Evolutionary conservation across 2,888 invertebrate genomes (phyloP), one percentile per base, ranked within the genome.

Genomic region (Norana najaformis): DNA sequence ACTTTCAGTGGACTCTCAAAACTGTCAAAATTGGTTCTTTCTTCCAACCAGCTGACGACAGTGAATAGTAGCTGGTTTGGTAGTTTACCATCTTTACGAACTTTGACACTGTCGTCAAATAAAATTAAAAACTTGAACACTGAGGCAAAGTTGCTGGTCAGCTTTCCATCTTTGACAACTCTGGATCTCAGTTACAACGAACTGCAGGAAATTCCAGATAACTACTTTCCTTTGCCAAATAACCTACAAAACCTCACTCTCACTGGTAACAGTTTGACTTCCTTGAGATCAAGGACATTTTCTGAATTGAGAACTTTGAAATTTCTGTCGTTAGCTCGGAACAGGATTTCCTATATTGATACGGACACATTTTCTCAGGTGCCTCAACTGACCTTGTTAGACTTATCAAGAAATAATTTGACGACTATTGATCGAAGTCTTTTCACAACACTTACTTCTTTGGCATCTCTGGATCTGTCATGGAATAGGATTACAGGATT

Each of bases 21-120:
- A 85, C 85, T 85, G 85, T 85, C 85, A 23, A 85, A 36, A 35
- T 37, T 85, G 85, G 35, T 85, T 85, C 85, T 85, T 85, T 37
- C 85, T 35, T 85, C 36, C 85, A 85, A 85, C 85, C 85, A 37
- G 37, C 36, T 85, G 85, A 85, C 85, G 0, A 36, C 85, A 18
- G 36, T 36, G 23, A 85, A 14, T 23, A 85, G 36, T 35, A 36
- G 36, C 1, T 85, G 85, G 85, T 85, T 85, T 37, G 85, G 85
- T 37, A 37, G 8, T 37, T 23, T 85, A 23, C 85, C 85, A 37
- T 85, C 85, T 35, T 4, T 85, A 23, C 85, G 37, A 8, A 85
- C 85, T 36, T 23, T 85, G 14, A 14, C 8, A 16, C 35, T 85
- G 11, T 36, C 36, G 36, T 85, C 85, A 85, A 85, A 85, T 8